Evolutionary conservation across 2,888 invertebrate genomes (phyloP).

Genomic region (Chrysolina oricalcia): DNA sequence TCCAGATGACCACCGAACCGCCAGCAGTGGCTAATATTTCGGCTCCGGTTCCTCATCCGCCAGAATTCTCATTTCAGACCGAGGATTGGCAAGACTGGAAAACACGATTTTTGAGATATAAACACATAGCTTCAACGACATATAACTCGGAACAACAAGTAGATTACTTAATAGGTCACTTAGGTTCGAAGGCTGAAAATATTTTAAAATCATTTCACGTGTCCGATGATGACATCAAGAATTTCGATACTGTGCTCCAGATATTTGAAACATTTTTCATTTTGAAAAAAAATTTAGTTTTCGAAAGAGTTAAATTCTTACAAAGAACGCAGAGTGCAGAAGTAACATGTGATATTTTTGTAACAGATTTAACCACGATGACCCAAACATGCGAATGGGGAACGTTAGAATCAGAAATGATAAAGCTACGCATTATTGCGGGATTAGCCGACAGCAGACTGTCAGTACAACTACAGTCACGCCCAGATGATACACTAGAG

Average conservation of each 20-base stretch:
- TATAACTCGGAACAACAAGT: not conserved
- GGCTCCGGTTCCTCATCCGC: not conserved
- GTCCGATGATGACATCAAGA: not conserved
- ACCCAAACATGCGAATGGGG: no score
- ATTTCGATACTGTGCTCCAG: not conserved
- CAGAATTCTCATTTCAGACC: not conserved
- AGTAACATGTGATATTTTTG: no score
- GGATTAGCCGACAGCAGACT: not conserved
- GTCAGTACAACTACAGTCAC: not conserved
- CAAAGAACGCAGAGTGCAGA: not conserved
- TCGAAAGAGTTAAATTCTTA: not conserved
- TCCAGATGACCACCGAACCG: not conserved
- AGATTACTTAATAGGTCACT: not conserved
- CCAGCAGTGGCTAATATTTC: not conserved
- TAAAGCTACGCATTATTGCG: not conserved
- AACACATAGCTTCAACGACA: not conserved
- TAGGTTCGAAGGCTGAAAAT: not conserved
- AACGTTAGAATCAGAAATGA: constrained; percentile 1
- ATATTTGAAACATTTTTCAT: not conserved
- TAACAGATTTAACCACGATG: no score
- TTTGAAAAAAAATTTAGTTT: not conserved
- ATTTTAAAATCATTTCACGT: not conserved
- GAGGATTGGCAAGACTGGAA: not conserved
- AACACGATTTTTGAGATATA: not conserved
- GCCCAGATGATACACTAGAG: not conserved